phyloP scores from a whole-genome alignment of 2,113 vertebrate species.

The Orycteropus afer region DNA sequence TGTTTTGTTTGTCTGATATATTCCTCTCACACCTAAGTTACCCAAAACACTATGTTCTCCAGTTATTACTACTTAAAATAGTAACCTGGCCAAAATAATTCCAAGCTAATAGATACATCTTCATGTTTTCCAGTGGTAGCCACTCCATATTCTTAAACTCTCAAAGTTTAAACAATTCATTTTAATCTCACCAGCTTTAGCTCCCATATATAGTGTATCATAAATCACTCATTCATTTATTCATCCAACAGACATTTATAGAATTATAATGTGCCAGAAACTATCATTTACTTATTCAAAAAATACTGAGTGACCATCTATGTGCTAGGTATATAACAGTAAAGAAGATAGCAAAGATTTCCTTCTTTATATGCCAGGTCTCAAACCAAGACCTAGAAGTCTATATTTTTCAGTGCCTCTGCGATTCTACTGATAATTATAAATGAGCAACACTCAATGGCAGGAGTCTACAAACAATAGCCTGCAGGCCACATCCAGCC shows the following conservation, averaged over 20 bases:
- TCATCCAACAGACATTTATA: not conserved
- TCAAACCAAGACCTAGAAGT: not conserved
- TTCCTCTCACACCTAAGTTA: not conserved
- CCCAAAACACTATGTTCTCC: conserved; percentile 14
- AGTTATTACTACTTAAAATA: conserved; percentile 28
- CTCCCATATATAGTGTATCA: not conserved
- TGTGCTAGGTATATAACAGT: not conserved
- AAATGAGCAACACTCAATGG: not conserved
- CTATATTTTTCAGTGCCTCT: not conserved
- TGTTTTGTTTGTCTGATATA: not conserved
- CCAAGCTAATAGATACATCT: not conserved
- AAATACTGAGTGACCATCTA: not conserved
- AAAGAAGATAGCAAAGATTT: not conserved
- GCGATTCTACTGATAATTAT: not conserved
- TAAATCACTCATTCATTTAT: not conserved
- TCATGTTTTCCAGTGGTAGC: not conserved
- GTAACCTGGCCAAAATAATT: not conserved
- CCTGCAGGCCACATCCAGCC: not conserved
- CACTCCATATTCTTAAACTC: not conserved
- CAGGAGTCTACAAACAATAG: not conserved
- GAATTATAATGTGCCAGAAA: not conserved
- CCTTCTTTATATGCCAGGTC: not conserved
- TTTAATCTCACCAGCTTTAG: not conserved
- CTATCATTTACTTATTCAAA: conserved; percentile 13
- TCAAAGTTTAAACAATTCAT: not conserved